Base-by-base conservation (phyloP, 1,140 invertebrate genomes). In the Cephus cinctus region DNA sequence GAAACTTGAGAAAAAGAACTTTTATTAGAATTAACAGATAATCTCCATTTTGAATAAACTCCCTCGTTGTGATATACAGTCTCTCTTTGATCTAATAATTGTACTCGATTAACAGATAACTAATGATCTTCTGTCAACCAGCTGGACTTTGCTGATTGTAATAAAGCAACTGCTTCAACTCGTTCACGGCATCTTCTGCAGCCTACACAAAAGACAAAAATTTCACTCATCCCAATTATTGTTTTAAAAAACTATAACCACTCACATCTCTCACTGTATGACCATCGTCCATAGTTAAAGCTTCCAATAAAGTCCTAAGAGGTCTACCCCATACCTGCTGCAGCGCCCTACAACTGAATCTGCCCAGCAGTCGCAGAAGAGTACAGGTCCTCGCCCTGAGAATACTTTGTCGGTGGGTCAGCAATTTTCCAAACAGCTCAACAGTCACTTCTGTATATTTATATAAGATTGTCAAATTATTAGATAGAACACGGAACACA, bases 381-480 rank as follows among this genome's bases (percentile, higher is more conserved):
- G 82, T 81, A 56, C 87, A 90, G 9, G 78, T 78, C 64, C 87
- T 79, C 43, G 82, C 78, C 50, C 80, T 79, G 4, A 90, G 43
- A 2, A 81, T 59, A 31, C 79, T 74, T 59, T 83, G 83, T 1
- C 77, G 75, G 63, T 87, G 82, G 48, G 79, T 77, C 15, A 90
- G 63, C 11, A 89, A 74, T 34, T 70, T 71, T 8, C 76, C 65
- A 31, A 89, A 74, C 47, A 83, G 78, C 14, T 86, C 77, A 4
- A 59, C 40, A 5, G 44, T 38, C 42, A 47, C 55, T 21, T 59
- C 59, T 56, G 54, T 38, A 46, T 27, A 19, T 11, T 19, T 12
- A 43, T 25, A 45, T 19, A 23, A 38, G 18, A 12, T 23, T 11
- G 16, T 23, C 12, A n/a, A 27, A 35, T 11, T 2, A 14, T n/a